Conservation (phyloP, 2,797 vertebrate genomes). For the Micromesistius poutassou region DNA sequence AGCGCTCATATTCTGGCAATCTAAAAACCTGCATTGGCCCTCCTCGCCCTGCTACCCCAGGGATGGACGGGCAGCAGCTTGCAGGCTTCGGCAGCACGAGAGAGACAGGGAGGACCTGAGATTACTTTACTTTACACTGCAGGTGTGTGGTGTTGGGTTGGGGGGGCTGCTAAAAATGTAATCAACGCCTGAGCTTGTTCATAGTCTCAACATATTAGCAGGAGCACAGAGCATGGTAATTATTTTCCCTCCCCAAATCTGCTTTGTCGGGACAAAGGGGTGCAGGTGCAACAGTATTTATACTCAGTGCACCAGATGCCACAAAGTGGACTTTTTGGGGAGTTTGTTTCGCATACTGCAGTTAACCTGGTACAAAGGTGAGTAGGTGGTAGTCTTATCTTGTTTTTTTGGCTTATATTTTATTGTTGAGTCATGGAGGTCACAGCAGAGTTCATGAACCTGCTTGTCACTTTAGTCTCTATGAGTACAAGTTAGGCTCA, state of each 20-base stretch:
- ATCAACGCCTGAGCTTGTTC: slow-evolving; percentile 48
- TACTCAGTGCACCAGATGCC: slow-evolving; percentile 13
- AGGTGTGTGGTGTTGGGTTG: slow-evolving; percentile 37
- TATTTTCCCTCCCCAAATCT: slow-evolving; percentile 49
- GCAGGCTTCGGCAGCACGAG: slow-evolving; percentile 43
- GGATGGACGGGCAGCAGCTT: slow-evolving; percentile 55
- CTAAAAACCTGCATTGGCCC: slow-evolving; percentile 47
- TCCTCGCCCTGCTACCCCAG: slow-evolving; percentile 38
- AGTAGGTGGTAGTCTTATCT: not conserved
- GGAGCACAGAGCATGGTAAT: slow-evolving; percentile 39
- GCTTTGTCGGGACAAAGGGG: slow-evolving; percentile 23
- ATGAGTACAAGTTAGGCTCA: not conserved
- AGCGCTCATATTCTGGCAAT: slow-evolving; percentile 51
- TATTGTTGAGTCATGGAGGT: slow-evolving; percentile 6
- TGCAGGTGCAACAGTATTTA: slow-evolving; percentile 48
- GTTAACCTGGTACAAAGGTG: slow-evolving; percentile 11
- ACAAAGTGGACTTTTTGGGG: slow-evolving; percentile 7
- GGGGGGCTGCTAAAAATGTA: slow-evolving; percentile 57
- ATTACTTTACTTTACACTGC: slow-evolving; percentile 56
- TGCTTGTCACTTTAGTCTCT: not conserved
- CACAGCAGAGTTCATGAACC: slow-evolving; percentile 4
- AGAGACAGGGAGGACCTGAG: slow-evolving; percentile 48
- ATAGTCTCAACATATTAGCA: slow-evolving; percentile 58
- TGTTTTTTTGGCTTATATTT: not conserved
- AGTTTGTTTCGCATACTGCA: not conserved